phyloP scores from a whole-genome alignment of 2,888 invertebrate species.

The Scaptomyza parva region DNA sequence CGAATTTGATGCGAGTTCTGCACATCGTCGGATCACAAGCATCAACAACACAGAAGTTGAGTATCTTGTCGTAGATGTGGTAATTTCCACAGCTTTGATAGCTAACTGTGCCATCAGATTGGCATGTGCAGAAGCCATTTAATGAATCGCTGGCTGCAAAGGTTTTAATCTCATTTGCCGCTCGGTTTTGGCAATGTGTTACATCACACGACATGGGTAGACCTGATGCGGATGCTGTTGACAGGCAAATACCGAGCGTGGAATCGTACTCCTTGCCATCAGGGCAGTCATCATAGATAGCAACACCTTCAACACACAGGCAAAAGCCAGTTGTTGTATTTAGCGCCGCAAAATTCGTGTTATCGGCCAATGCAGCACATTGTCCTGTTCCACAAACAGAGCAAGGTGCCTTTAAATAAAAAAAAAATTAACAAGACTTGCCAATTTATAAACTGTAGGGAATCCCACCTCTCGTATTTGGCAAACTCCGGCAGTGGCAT shows the following conservation, averaged over 20 bases:
- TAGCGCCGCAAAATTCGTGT: slow-evolving; percentile 28
- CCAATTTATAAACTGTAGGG: background rate
- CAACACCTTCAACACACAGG: slow-evolving; percentile 25
- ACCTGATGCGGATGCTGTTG: accelerated
- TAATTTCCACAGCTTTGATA: slow-evolving; percentile 24
- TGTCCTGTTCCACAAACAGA: slow-evolving; percentile 31
- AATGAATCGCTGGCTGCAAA: slow-evolving; percentile 25
- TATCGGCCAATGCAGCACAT: slow-evolving; percentile 19
- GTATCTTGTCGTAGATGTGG: slow-evolving; percentile 26
- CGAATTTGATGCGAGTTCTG: slow-evolving; percentile 19
- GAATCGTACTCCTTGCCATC: slow-evolving; percentile 6
- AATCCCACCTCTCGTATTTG: slow-evolving; percentile 27
- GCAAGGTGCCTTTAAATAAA: slow-evolving; percentile 57
- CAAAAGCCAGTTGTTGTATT: slow-evolving; percentile 49
- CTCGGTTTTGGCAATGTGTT: slow-evolving; percentile 21
- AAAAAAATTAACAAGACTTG: too few relatives aligned
- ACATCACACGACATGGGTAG: slow-evolving; percentile 33
- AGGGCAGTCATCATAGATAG: slow-evolving; percentile 34
- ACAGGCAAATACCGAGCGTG: background rate
- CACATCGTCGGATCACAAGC: slow-evolving; percentile 48
- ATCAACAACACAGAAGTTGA: slow-evolving; percentile 25
- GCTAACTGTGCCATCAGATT: slow-evolving; percentile 17
- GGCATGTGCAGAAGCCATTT: slow-evolving; percentile 37
- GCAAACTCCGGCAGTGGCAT: slow-evolving; percentile 38
- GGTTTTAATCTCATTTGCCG: background rate